Base-by-base conservation (phyloP, 2,113 vertebrate genomes). In the Gasterosteus aculeatus region DNA sequence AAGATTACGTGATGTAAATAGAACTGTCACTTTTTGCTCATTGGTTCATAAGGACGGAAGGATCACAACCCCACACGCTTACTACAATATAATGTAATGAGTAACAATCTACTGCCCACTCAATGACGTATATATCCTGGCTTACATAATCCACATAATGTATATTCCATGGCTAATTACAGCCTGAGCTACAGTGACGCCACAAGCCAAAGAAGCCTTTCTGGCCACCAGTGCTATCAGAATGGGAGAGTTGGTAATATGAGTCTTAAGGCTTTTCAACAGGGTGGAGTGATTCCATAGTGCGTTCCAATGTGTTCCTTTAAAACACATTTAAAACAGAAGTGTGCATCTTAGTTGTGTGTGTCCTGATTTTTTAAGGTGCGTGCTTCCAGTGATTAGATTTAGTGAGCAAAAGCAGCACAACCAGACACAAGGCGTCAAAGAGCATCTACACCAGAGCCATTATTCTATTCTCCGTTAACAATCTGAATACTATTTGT, bases 81-180 rank as follows among this genome's bases (percentile, higher is more conserved):
- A 4, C 29, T 10, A 10, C 41, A 41, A 53, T 63, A 22, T 35
- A 33, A 77, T 1, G 73, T 39, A 58, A 64, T 64, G 19, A 78
- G 51, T 46, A 53, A 9, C 26, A 75, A 62, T 54, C 31, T 29
- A 44, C 22, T 71, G 64, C 41, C 63, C 64, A 72, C 33, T 22
- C 53, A 46, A 41, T 39, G 10, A 75, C 35, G 5, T 38, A 38
- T 38, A 38, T 7, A 38, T 38, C 26, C 57, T 56, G 44, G 14
- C 41, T 6, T 68, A 61, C 47, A 79, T 46, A 83, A 74, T 63
- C 51, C 33, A 26, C 22, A 53, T 53, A 58, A 46, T 31, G 58
- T n/a, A 63, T 68, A 75, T 69, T 59, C 47, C 11, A 59, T 33
- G 22, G 67, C 44, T 65, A 51, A 75, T 69, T 72, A 66, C 67